A percentile compares a stretch with the other conserved stretches of the same genome.
These are phyloP conservation scores for Malacosoma neustria DNA, from an alignment of 2,888 invertebrate genomes.

Conservation along the genomic window DNA sequence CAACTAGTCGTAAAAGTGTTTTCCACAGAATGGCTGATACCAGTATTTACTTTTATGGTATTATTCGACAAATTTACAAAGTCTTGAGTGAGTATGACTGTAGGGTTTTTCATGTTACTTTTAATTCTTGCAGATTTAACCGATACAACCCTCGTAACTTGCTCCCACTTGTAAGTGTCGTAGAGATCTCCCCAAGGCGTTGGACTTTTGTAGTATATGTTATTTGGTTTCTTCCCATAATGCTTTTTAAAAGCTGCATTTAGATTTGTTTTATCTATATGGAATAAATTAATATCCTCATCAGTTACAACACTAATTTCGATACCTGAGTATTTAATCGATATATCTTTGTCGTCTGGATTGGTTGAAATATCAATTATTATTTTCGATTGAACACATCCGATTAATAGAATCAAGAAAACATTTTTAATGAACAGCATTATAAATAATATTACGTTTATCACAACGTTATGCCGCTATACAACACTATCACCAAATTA, in stretches of 20 bases:
- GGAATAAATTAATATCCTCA: slow-evolving; percentile 36
- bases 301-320: slow-evolving; percentile 36
- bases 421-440: neutral
- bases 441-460: no score
- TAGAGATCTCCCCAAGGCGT: slow-evolving; percentile 40
- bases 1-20: slow-evolving; percentile 38
- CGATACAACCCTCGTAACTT: slow-evolving; percentile 27
- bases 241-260: slow-evolving; percentile 36
- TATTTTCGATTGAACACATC: neutral
- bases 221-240: slow-evolving; percentile 37
- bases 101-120: slow-evolving; percentile 7
- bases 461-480: no score
- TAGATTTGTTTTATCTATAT: slow-evolving; percentile 38
- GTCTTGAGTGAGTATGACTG: slow-evolving; percentile 18
- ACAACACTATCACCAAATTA: no score
- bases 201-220: slow-evolving; percentile 44
- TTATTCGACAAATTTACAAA: slow-evolving; percentile 36
- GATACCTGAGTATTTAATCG: slow-evolving; percentile 22
- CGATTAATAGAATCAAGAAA: neutral
- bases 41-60: slow-evolving; percentile 18
- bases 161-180: slow-evolving; percentile 37
- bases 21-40: slow-evolving; percentile 25
- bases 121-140: slow-evolving; percentile 35
- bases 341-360: neutral
- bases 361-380: neutral